Evolutionary conservation across 2,113 vertebrate species (phyloP), one percentile per base, ranked within the genome.

Genomic region (Notothenia rossii): DNA sequence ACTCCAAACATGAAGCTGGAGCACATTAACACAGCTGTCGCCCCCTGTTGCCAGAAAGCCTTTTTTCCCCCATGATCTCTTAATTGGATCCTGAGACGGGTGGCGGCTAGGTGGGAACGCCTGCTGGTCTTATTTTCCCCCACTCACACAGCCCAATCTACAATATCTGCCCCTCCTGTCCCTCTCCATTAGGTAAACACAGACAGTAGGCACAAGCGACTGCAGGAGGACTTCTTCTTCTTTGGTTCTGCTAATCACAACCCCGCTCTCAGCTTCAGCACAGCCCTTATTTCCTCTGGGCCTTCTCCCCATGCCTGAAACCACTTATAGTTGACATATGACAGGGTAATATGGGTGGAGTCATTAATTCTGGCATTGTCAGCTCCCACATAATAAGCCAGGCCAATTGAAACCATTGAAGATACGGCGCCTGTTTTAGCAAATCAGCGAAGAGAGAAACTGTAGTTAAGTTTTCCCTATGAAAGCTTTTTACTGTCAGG

Each of bases 321-420:
- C 53, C 87, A 86, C 80, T 90, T 88, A 74, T 58, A 59, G 82
- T 61, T 84, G 88, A 89, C 82, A 78, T 64, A 60, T 87, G 87
- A 91, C 87, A n/a, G 81, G 36, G 46, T 90, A 74, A 88, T 88
- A 82, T 43, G 20, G 73, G 62, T 70, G 66, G 83, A 82, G 59
- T 84, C 79, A 90, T 75, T 88, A 75, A 82, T 76, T 86, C 72
- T 81, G 90, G 58, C 75, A 67, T 72, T 88, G 86, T 89, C 85
- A 82, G 81, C 81, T 49, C 67, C 86, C 75, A 68, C 72, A 82
- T 77, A 75, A 81, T 61, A 67, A 75, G 71, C 60, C 62, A 36
- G 71, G 61, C 46, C 53, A 63, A 48, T 43, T 51, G 77, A 85
- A 84, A 79, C 71, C 62, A 75, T 72, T 29, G 20, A 36, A 59